Base-by-base conservation (phyloP, 2,888 invertebrate species). In the Trilocha varians region DNA sequence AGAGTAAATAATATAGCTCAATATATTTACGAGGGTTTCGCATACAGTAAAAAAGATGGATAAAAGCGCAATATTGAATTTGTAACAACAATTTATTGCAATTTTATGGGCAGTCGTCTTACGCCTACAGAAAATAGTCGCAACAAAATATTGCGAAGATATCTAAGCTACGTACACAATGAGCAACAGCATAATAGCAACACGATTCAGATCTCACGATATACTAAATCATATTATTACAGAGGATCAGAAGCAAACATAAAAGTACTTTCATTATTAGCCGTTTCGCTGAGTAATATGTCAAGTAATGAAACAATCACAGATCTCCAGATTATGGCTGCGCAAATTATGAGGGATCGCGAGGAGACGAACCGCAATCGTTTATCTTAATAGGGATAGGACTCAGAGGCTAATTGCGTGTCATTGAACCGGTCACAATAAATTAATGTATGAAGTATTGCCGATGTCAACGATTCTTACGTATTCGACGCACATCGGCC, bases 331-430 rank as follows among this genome's bases (percentile, higher is more conserved):
- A 64, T 55, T 56, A 59, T 58, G 62, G 72, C 77, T 70, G 76
- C 74, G 74, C 67, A 71, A 76, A 77, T 70, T 62, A 61, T 62
- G 61, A 62, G 52, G 63, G 60, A 61, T 56, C 61, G 62, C 52
- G 56, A 52, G 53, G 54, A 51, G 53, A 54, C 53, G 59, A 60
- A 52, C 59, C 54, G 55, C 57, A 54, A 50, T 58, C 64, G 65
- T 72, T 69, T 65, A 70, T 72, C 69, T 73, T 67, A 73, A 75
- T 71, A 72, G 66, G 70, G 65, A 62, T 71, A 71, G 67, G 68
- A 70, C 70, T 65, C 58, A 59, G 64, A 53, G 62, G 58, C 65
- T 76, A 76, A 78, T 78, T 73, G 70, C 63, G 58, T 75, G 68
- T 67, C 74, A 56, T 69, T 63, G 70, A 78, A 72, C 76, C 52